Base-by-base conservation (phyloP, 2,888 invertebrate genomes). In the Atherix ibis region DNA sequence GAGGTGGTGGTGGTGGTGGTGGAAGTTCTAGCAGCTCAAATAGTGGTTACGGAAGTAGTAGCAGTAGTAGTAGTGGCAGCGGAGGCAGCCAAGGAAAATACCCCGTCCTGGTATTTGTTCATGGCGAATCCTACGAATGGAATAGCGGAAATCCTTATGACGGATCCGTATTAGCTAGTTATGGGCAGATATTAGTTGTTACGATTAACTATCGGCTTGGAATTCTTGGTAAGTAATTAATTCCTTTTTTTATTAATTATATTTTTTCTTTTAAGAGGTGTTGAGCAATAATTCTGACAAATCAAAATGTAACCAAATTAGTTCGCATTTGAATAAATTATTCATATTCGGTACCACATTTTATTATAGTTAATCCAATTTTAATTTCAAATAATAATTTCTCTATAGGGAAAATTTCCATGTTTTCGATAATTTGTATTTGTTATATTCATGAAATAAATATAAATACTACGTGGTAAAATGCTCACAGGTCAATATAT, bases 131-230 rank as follows among this genome's bases (percentile, higher is more conserved):
- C 50, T 94, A 91, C 65, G 92, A 94, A 58, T 94, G 92, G 84
- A 92, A 92, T 58, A 88, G 92, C 29, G 97, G 97, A 34, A 97
- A 95, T 65, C 88, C 94, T 0, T 97, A 94, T 66, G 97, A 98
- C 56, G 97, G 92, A 34, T 82, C 87, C 35, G 88, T 95, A 19
- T 70, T 98, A 42, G 85, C 97, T 24, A 88, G 92, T 47, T 91
- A 88, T 55, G 94, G 85, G 6, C 80, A 82, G 44, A 73, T 87
- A 49, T 79, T 88, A 44, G 85, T 87, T 43, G 85, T 88, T 56
- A 88, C 88, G 65, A 71, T 83, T 56, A 83, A 83, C 68, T 83
- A 82, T 65, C 71, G 82, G 48, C 71, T 83, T 41, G 83, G 83
- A 39, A 72, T 83, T 51, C 60, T 83, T 49, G 82, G 83, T 82